Percentiles rank a stretch among this genome's conserved stretches.
These are phyloP conservation scores for Drosophila formosana DNA, from an alignment of 2,888 invertebrate genomes.

Conservation along the genomic window DNA sequence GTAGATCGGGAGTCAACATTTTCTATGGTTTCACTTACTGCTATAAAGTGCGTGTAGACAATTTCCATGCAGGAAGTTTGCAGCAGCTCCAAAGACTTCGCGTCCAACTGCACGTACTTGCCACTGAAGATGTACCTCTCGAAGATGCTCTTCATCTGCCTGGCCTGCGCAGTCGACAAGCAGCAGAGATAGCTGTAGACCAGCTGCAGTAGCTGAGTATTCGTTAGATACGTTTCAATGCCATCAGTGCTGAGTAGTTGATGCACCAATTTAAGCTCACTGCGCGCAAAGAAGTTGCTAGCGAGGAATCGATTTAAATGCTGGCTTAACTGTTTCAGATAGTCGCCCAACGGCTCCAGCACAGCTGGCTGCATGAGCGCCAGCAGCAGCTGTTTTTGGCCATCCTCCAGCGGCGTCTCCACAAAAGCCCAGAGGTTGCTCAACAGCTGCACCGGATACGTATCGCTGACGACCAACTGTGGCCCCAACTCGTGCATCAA, in stretches of 20 bases:
- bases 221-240: conserved; percentile 72
- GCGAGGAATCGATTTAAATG: conserved; percentile 74
- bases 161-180: conserved; percentile 87
- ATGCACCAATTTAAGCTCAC: conserved; percentile 87
- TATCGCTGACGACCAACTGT: conserved; percentile 81
- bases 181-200: conserved; percentile 88
- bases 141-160: conserved; percentile 87
- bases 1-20: not conserved
- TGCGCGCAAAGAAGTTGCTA: conserved; percentile 86
- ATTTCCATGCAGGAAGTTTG: conserved; percentile 86
- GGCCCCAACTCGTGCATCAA: conserved; percentile 79
- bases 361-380: conserved; percentile 72
- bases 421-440: conserved; percentile 79
- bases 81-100: conserved; percentile 86
- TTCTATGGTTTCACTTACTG: conserved; percentile 60
- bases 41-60: conserved; percentile 85
- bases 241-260: conserved; percentile 80
- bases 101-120: conserved; percentile 86
- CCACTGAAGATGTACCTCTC: conserved; percentile 88
- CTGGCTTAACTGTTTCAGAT: conserved; percentile 64
- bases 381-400: conserved; percentile 66
- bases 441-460: conserved; percentile 82
- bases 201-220: conserved; percentile 81
- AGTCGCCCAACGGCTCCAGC: conserved; percentile 75
- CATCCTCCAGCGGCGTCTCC: conserved; percentile 58